Evolutionary conservation across 2,888 invertebrate species (phyloP).

Genomic region (Leptopterna dolabrata): DNA sequence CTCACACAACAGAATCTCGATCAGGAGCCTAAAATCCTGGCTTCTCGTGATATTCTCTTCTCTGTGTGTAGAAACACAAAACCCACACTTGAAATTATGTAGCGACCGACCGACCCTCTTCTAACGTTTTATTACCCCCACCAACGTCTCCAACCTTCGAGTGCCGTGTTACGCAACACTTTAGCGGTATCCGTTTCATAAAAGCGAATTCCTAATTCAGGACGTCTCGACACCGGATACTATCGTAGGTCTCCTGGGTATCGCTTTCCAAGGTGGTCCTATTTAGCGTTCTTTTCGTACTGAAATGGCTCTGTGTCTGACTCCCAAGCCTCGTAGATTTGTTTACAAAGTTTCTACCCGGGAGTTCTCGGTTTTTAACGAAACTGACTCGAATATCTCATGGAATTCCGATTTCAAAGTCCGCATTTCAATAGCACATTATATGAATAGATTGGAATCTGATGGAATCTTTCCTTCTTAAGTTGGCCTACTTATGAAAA

Average conservation of each 20-base stretch:
- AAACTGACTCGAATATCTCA: background rate
- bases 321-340: background rate
- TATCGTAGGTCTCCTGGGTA: background rate
- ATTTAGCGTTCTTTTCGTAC: background rate
- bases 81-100: background rate
- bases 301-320: background rate
- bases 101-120: too few relatives aligned
- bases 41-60: too few relatives aligned
- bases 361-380: background rate
- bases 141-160: background rate
- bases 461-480: too few relatives aligned
- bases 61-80: too few relatives aligned
- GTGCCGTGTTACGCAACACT: conserved; percentile 18
- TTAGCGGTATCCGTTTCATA: conserved; percentile 30
- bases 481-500: too few relatives aligned
- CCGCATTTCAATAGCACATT: too few relatives aligned
- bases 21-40: too few relatives aligned
- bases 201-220: conserved; percentile 27
- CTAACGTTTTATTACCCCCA: background rate
- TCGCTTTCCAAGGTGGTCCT: conserved; percentile 24
- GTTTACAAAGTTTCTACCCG: background rate
- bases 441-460: too few relatives aligned
- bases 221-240: conserved; percentile 21
- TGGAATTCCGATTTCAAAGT: too few relatives aligned
- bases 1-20: too few relatives aligned